phyloP scores from a whole-genome alignment of 2,113 vertebrate species.

The Notarius lentiginosus region DNA sequence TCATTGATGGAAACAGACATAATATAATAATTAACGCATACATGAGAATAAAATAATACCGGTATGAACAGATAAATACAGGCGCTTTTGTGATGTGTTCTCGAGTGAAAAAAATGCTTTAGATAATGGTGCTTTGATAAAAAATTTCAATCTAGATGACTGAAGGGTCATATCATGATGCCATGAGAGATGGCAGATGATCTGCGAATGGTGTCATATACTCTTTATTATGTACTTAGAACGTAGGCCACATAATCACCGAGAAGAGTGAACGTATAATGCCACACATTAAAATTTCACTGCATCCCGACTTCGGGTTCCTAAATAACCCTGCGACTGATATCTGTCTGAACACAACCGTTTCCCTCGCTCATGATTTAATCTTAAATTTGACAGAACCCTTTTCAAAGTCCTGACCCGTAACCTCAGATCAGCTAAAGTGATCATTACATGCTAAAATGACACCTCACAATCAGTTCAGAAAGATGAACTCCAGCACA shows the following conservation, averaged over 20 bases:
- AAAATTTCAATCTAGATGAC: too few relatives aligned
- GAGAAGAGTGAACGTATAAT: not conserved
- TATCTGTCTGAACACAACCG: not conserved
- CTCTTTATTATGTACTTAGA: not conserved
- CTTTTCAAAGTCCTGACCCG: not conserved
- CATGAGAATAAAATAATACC: not conserved
- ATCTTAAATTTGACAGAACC: not conserved
- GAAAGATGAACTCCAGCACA: not conserved
- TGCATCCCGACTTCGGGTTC: not conserved
- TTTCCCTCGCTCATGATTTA: not conserved
- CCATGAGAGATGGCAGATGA: not conserved
- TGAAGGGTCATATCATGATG: too few relatives aligned
- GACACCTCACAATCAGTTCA: conserved; percentile 1
- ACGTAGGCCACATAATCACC: not conserved
- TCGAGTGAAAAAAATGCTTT: not conserved
- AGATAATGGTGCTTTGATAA: not conserved
- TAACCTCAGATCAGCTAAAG: not conserved
- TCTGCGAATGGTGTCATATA: not conserved
- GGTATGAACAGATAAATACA: not conserved
- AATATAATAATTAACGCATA: not conserved
- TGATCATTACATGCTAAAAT: conserved; percentile 12
- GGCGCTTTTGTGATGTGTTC: not conserved
- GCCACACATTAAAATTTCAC: not conserved
- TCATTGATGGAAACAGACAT: not conserved
- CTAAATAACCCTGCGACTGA: not conserved